phyloP scores from a whole-genome alignment of 2,797 vertebrate species.

The Pseudomugil tenellus region DNA sequence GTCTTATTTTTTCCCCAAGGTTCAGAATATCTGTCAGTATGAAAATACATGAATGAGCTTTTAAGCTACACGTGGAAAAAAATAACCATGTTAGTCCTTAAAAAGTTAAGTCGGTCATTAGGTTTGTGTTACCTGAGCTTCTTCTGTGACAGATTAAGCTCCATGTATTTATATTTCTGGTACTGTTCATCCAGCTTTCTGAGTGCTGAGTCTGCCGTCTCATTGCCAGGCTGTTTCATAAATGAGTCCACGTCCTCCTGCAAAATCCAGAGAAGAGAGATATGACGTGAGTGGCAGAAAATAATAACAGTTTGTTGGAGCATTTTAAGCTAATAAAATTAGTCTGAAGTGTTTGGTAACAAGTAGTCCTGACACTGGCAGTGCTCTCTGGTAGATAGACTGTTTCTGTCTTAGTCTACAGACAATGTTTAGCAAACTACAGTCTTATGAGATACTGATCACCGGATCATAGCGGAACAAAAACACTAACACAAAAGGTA shows the following conservation, averaged over 20 bases:
- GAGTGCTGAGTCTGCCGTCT: constrained; percentile 91
- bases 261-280: constrained; percentile 5
- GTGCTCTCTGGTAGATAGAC: background rate
- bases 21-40: background rate
- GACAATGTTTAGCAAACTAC: background rate
- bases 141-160: constrained; percentile 97
- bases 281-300: background rate
- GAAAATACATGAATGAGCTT: too few relatives aligned
- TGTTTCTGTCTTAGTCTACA: background rate
- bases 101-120: too few relatives aligned
- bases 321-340: background rate
- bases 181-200: constrained; percentile 96
- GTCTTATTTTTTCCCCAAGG: too few relatives aligned
- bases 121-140: constrained; percentile 87
- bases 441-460: too few relatives aligned
- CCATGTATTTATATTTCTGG: constrained; percentile 99
- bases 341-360: background rate
- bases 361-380: background rate
- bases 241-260: constrained; percentile 98
- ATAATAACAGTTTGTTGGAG: background rate
- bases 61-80: too few relatives aligned
- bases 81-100: too few relatives aligned
- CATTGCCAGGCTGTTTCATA: constrained; percentile 96
- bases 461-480: too few relatives aligned
- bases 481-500: too few relatives aligned